Base-by-base conservation (phyloP, 2,797 vertebrate genomes). In the Acanthurus lineatus region DNA sequence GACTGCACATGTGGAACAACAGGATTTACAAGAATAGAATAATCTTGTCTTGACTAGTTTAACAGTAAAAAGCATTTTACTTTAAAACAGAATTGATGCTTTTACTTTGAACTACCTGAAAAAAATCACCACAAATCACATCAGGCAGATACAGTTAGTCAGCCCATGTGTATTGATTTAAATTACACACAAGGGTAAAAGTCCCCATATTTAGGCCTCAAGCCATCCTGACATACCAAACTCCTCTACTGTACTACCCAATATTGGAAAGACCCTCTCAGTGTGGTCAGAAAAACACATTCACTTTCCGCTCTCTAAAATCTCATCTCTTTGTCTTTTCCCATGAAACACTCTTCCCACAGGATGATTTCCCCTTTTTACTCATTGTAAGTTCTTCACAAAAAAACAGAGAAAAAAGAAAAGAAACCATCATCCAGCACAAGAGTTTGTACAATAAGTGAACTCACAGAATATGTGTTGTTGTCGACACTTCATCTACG, bases 221-320 rank as follows among this genome's bases (percentile, higher is more conserved):
- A 25, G 9, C 42, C 51, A 60, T 45, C 14, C 63, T 54, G 62
- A 83, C 12, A 0, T 52, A 54, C 15, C 45, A 19, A 25, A 32
- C 49, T 60, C 28, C 19, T 51, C 28, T 49, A 68, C 20, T 16
- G 12, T 2, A 28, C 20, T 69, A 54, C 52, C 22, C 45, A 57
- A 58, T 49, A 0, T 2, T 79, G 76, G 85, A 85, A 86, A 87
- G 82, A 88, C 72, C 77, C 76, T 74, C 49, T 73, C 44, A 35
- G 2, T 79, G 75, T 67, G 69, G 78, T 77, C 20, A 74, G 54
- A 54, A 60, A 48, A 79, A 72, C 75, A 78, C 35, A 80, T 53
- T 76, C 49, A 56, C 51, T 73, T 58, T 57, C 82, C 73, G 74
- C 6, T 20, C 63, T 79, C 44, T 58, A 12, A 70, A 79, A 73